Evolutionary conservation across 1,140 invertebrate species (phyloP).

Genomic region (Harpegnathos saltator): DNA sequence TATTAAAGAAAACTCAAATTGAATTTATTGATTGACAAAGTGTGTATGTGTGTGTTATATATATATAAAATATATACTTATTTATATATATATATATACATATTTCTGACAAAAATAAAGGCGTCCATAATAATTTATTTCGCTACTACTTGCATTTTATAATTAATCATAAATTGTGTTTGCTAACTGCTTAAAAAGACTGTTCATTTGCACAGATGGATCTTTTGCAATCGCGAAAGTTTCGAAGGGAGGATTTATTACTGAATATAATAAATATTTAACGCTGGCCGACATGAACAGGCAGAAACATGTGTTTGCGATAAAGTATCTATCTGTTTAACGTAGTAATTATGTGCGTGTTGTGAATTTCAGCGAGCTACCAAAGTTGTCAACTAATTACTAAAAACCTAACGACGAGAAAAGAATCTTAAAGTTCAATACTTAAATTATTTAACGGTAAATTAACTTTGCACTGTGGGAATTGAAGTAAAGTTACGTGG

Average conservation of each 20-base stretch:
- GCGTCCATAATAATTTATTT: too few relatives aligned
- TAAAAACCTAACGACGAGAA: neutral
- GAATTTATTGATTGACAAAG: too few relatives aligned
- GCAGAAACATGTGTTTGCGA: neutral
- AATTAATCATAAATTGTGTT: too few relatives aligned
- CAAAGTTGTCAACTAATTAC: neutral
- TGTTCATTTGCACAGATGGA: too few relatives aligned
- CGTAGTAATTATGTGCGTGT: neutral
- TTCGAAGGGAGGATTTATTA: neutral
- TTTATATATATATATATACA: too few relatives aligned
- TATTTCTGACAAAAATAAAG: too few relatives aligned
- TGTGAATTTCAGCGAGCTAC: neutral
- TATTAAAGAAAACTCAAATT: too few relatives aligned
- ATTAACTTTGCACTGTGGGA: slow-evolving; percentile 15
- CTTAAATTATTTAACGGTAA: slow-evolving; percentile 50
- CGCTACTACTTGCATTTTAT: too few relatives aligned
- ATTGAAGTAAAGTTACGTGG: slow-evolving; percentile 10
- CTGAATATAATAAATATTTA: neutral
- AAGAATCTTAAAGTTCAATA: slow-evolving; percentile 37
- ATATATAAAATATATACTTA: too few relatives aligned
- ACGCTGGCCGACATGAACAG: neutral
- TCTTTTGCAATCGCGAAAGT: too few relatives aligned
- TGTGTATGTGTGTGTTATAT: too few relatives aligned
- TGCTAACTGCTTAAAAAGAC: too few relatives aligned
- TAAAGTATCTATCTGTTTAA: slow-evolving; percentile 1